Conservation (phyloP, 35 echinoderm and acorn worm genomes). For the Anneissia japonica region DNA sequence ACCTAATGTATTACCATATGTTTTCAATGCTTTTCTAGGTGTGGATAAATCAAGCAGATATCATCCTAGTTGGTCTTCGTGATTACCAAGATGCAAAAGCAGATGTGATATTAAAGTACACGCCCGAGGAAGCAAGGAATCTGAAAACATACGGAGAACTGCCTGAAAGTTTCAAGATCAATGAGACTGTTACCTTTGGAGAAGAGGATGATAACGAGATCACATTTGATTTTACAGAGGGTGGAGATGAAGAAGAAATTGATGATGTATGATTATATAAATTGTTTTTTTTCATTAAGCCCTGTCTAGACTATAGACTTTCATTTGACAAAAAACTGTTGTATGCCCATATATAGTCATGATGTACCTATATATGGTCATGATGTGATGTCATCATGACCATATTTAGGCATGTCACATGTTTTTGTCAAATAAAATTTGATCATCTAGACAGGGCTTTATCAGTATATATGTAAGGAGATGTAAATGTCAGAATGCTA, state of each 20-base stretch:
- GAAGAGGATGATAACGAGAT: slow-evolving; percentile 72
- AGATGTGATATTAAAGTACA: slow-evolving; percentile 94
- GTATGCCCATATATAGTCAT: too few species aligned
- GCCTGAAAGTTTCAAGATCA: slow-evolving; percentile 81
- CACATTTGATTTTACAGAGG: slow-evolving; percentile 60
- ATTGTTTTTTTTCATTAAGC: too few species aligned
- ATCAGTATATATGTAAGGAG: too few species aligned
- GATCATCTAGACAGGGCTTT: too few species aligned
- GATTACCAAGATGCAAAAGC: slow-evolving; percentile 95
- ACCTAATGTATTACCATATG: too few species aligned
- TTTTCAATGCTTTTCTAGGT: slow-evolving; percentile 77
- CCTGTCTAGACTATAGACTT: too few species aligned
- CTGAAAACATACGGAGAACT: slow-evolving; percentile 84
- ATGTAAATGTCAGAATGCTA: too few species aligned
- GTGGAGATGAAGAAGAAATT: slow-evolving; percentile 49
- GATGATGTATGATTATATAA: slow-evolving; percentile 34
- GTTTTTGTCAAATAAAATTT: too few species aligned
- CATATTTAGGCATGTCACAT: too few species aligned
- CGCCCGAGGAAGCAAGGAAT: slow-evolving; percentile 79
- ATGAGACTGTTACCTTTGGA: slow-evolving; percentile 63
- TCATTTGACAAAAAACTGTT: too few species aligned
- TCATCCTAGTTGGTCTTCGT: slow-evolving; percentile 87
- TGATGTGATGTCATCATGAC: too few species aligned
- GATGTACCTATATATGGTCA: too few species aligned
- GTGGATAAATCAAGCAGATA: slow-evolving; percentile 87